Conservation (phyloP, 30 jellyfish, hydroid and myxozoan species). For the Cassiopea xamachana region DNA sequence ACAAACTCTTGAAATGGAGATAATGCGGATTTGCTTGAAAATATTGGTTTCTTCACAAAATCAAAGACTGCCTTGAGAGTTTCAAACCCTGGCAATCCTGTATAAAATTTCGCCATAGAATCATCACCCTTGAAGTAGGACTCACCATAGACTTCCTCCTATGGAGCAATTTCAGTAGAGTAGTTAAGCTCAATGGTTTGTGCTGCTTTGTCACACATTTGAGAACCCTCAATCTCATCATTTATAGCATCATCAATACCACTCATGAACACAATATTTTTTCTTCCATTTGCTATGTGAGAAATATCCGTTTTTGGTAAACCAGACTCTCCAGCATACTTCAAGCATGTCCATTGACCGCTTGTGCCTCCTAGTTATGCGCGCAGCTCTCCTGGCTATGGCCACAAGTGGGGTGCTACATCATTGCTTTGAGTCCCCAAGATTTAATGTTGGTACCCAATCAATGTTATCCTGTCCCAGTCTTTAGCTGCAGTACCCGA, state of each 20-base stretch:
- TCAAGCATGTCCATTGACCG: constrained; percentile 46
- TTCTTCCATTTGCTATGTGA: constrained; percentile 44
- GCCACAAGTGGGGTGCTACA: constrained; percentile 30
- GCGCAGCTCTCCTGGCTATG: constrained; percentile 51
- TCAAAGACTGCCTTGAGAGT: constrained; percentile 58
- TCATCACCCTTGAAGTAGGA: constrained; percentile 48
- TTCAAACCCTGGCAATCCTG: constrained; percentile 69
- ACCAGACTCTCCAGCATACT: constrained; percentile 43
- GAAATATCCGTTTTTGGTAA: constrained; percentile 32
- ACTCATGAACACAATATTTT: constrained; percentile 26
- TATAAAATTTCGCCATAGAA: constrained; percentile 45
- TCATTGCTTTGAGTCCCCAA: constrained; percentile 60
- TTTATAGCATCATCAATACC: constrained; percentile 32
- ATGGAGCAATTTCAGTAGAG: constrained; percentile 22
- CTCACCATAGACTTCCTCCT: constrained; percentile 45
- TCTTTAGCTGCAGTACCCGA: constrained; percentile 61
- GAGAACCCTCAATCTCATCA: constrained; percentile 12
- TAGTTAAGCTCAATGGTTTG: constrained; percentile 52
- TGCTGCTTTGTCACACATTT: constrained; percentile 32
- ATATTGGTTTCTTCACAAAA: constrained; percentile 41
- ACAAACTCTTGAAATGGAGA: constrained; percentile 55
- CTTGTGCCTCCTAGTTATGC: constrained; percentile 41
- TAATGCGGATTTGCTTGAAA: constrained; percentile 8
- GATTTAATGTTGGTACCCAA: constrained; percentile 64
- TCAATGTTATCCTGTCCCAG: constrained; percentile 48